A percentile compares a stretch with the other conserved stretches of the same genome.
phyloP scores from a whole-genome alignment of 2,888 invertebrate species.

The Petrolisthes manimaculis region DNA sequence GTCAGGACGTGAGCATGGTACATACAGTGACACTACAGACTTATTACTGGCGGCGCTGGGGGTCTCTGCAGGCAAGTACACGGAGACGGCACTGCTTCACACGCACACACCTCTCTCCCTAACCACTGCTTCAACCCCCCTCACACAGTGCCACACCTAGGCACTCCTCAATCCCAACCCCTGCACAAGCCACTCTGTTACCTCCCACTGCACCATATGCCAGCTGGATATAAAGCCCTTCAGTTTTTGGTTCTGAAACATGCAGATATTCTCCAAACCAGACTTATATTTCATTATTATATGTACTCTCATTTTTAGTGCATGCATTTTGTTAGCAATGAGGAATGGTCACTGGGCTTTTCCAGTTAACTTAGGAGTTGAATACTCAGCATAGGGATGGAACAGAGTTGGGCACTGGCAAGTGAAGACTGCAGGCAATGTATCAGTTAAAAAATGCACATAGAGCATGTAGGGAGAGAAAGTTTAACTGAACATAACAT shows the following conservation, averaged over 20 bases:
- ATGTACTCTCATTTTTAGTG: neutral
- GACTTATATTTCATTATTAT: neutral
- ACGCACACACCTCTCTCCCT: slow-evolving; percentile 19
- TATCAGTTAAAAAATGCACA: neutral
- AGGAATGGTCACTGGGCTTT: neutral
- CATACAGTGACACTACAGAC: slow-evolving; percentile 63
- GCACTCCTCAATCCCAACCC: slow-evolving; percentile 24
- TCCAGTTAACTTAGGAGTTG: neutral
- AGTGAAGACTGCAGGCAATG: neutral
- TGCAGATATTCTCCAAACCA: slow-evolving; percentile 1
- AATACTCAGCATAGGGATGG: neutral
- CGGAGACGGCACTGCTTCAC: slow-evolving; percentile 57
- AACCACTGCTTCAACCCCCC: slow-evolving; percentile 29
- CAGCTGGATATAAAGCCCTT: slow-evolving; percentile 19
- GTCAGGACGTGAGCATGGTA: slow-evolving; percentile 64
- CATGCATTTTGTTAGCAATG: slow-evolving; percentile 7
- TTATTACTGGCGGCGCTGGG: slow-evolving; percentile 62
- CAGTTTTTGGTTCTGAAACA: neutral
- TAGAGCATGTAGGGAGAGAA: neutral
- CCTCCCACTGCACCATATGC: slow-evolving; percentile 2
- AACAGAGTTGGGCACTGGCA: neutral
- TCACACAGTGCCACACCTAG: slow-evolving; percentile 16
- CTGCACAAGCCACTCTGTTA: slow-evolving; percentile 3
- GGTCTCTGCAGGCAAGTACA: slow-evolving; percentile 40
- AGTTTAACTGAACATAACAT: neutral